Percentiles rank a stretch among this genome's conserved stretches.
Conservation (phyloP, 2,797 vertebrate genomes). For the Hozukius guyotensis region DNA sequence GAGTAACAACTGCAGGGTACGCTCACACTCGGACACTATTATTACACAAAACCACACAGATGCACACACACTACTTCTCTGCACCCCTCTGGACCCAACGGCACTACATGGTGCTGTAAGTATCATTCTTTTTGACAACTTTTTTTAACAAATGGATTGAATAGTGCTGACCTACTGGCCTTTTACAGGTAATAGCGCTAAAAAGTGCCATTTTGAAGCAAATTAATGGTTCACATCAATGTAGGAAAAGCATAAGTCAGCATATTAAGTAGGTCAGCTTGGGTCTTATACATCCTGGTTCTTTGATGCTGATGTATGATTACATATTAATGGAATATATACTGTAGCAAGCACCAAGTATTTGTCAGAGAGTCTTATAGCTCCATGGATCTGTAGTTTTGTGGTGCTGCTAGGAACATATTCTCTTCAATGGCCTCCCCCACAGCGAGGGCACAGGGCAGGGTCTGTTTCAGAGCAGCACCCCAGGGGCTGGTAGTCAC, state of each 20-base stretch:
- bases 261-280: constrained; percentile 33
- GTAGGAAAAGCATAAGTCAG: background rate
- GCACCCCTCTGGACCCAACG: background rate
- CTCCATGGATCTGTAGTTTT: constrained; percentile 10
- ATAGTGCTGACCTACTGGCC: background rate
- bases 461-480: constrained; percentile 22
- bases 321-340: constrained; percentile 33
- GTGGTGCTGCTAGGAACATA: background rate
- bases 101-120: background rate
- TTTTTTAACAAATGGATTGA: background rate
- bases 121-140: background rate
- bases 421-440: constrained; percentile 4
- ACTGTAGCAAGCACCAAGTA: background rate
- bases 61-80: background rate
- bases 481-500: constrained; percentile 13
- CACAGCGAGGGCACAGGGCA: constrained; percentile 5
- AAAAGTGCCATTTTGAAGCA: background rate
- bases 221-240: constrained; percentile 3
- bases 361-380: constrained; percentile 15
- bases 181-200: background rate
- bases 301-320: constrained; percentile 38
- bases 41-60: background rate
- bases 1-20: background rate
- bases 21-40: background rate
- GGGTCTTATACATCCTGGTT: constrained; percentile 9